Conservation (phyloP, 2,888 invertebrate species). For the Colostygia pectinataria region DNA sequence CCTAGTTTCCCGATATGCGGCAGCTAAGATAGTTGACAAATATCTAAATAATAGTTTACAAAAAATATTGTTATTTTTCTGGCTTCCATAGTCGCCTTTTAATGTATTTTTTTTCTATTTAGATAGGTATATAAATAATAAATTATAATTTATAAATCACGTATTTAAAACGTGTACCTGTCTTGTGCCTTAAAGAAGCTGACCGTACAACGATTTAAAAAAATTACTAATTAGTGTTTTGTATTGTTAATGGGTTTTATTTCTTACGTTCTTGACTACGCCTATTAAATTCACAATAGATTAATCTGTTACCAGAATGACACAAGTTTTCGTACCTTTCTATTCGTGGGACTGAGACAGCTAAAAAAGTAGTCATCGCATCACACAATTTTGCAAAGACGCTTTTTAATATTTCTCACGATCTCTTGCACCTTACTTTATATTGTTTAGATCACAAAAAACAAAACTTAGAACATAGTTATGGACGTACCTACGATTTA, state of each 20-base stretch:
- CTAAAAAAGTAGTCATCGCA: conserved; percentile 46
- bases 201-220: no score
- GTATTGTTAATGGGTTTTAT: neutral
- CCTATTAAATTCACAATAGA: conserved; percentile 20
- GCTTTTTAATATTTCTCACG: conserved; percentile 60
- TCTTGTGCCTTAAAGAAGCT: no score
- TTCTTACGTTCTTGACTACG: neutral
- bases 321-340: conserved; percentile 28
- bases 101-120: no score
- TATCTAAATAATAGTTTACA: no score
- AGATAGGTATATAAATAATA: no score
- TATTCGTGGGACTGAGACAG: conserved; percentile 70
- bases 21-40: no score
- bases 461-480: neutral
- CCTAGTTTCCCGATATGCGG: no score
- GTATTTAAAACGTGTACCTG: no score
- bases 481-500: no score
- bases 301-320: conserved; percentile 17
- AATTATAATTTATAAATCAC: no score
- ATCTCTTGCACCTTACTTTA: conserved; percentile 50
- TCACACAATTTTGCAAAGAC: conserved; percentile 47
- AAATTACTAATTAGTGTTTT: neutral
- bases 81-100: no score
- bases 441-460: conserved; percentile 34
- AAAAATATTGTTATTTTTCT: no score